Base-by-base conservation (phyloP, 2,797 vertebrate genomes). In the Kryptolebias ocellatus region DNA sequence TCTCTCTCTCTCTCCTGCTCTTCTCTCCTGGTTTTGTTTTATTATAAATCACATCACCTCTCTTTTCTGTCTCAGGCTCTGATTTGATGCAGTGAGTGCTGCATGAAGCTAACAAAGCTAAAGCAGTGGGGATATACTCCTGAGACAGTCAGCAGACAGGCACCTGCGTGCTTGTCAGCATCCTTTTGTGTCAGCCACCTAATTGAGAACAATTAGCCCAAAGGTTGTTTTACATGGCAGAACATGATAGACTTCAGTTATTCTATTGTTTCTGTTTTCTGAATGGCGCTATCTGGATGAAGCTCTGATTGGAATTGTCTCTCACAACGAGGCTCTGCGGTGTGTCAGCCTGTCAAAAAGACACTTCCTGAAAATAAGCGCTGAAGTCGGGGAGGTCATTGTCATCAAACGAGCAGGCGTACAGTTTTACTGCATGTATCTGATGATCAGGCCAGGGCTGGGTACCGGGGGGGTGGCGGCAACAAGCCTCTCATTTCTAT, bases 151-250 rank as follows among this genome's bases (percentile, higher is more conserved):
- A 73, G 79, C 52, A 80, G 72, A 71, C 83, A 73, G 82, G 72
- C 88, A 87, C 85, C 89, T 84, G 85, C 79, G 82, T 53, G 83
- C 81, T 72, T 78, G 80, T 83, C 85, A 81, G 76, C 76, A 67
- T 84, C 73, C 69, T 80, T 87, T 86, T 89, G 82, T 89, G 82
- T 89, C 86, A 84, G 69, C 72, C 71, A 57, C 82, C 83, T 87
- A 87, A 87, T 87, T 83, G 86, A 82, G 80, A 88, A 87, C 89
- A 90, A 89, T 90, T 89, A 90, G 86, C 83, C 78, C 80, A 85
- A 85, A 87, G 86, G 82, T 89, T 89, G 89, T 89, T 87, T 80
- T 87, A 89, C 89, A 88, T 73, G 86, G 72, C 76, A 39, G 85
- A 81, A 89, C 89, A 86, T 75, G 82, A 88, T 78, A 86, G 79